A percentile compares a stretch with the other conserved stretches of the same genome.
phyloP scores from a whole-genome alignment of 2,113 vertebrate species.

The Gasterosteus nipponicus region DNA sequence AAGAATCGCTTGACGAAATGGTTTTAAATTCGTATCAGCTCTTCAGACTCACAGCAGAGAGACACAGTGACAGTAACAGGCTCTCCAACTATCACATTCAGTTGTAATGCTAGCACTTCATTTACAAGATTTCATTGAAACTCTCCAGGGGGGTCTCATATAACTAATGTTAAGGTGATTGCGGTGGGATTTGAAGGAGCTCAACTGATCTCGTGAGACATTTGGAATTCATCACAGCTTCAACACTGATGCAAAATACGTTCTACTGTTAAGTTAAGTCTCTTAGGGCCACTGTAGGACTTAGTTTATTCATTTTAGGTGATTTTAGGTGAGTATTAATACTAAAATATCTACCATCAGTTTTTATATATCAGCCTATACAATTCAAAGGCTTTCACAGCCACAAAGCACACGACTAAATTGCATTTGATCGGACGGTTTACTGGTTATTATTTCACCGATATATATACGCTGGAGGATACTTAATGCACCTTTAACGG shows the following conservation, averaged over 20 bases:
- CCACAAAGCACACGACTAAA: neutral
- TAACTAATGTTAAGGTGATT: neutral
- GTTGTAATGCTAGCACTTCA: neutral
- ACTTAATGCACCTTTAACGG: constrained; percentile 16
- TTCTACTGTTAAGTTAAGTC: neutral
- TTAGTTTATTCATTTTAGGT: neutral
- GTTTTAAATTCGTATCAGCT: constrained; percentile 22
- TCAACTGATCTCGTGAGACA: neutral
- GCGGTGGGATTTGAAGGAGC: neutral
- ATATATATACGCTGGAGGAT: neutral
- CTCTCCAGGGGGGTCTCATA: neutral
- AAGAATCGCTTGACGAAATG: constrained; percentile 41
- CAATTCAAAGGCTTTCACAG: neutral
- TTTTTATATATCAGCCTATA: neutral
- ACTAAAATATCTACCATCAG: neutral
- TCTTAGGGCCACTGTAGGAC: neutral
- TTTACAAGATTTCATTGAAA: neutral
- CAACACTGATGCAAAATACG: neutral
- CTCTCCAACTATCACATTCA: neutral
- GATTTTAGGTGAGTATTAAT: neutral
- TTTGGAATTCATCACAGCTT: neutral
- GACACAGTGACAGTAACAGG: neutral
- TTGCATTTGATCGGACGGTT: neutral
- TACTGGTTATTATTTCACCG: constrained; percentile 2
- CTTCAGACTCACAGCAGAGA: constrained; percentile 1